Evolutionary conservation across 2,888 invertebrate genomes (phyloP).

Genomic region (Drosophila paranaensis): DNA sequence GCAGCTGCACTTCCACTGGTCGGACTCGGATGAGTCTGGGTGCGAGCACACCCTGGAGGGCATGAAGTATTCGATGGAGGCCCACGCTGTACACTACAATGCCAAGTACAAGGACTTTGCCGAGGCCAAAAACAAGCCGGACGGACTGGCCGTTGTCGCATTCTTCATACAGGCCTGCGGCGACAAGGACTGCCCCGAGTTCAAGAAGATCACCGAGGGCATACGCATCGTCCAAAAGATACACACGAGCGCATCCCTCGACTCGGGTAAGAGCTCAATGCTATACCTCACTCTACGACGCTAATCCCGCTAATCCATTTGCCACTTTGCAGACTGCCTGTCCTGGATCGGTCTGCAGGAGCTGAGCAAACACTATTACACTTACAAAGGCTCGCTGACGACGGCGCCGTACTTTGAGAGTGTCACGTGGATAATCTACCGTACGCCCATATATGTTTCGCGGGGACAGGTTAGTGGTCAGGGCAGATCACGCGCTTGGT

Average conservation of each 20-base stretch:
- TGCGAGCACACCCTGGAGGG: slow-evolving; percentile 93
- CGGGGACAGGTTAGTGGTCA: slow-evolving; percentile 87
- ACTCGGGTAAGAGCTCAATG: slow-evolving; percentile 78
- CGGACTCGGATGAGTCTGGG: slow-evolving; percentile 89
- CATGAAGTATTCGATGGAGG: slow-evolving; percentile 90
- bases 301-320: background rate
- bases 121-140: slow-evolving; percentile 88
- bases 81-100: slow-evolving; percentile 92
- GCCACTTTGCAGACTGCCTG: slow-evolving; percentile 86
- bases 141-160: slow-evolving; percentile 90
- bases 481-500: background rate
- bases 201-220: slow-evolving; percentile 87
- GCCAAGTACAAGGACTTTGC: slow-evolving; percentile 88
- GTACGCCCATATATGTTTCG: slow-evolving; percentile 89
- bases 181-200: slow-evolving; percentile 87
- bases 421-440: slow-evolving; percentile 91
- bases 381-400: slow-evolving; percentile 90
- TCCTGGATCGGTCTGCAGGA: slow-evolving; percentile 89
- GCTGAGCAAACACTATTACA: slow-evolving; percentile 89
- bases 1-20: slow-evolving; percentile 94
- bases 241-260: slow-evolving; percentile 83
- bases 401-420: slow-evolving; percentile 90
- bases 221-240: slow-evolving; percentile 84
- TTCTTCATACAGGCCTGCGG: slow-evolving; percentile 88
- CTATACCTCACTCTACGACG: background rate